These are phyloP conservation scores for Cydia pomonella DNA, from an alignment of 1,140 invertebrate genomes.

Conservation along the genomic window DNA sequence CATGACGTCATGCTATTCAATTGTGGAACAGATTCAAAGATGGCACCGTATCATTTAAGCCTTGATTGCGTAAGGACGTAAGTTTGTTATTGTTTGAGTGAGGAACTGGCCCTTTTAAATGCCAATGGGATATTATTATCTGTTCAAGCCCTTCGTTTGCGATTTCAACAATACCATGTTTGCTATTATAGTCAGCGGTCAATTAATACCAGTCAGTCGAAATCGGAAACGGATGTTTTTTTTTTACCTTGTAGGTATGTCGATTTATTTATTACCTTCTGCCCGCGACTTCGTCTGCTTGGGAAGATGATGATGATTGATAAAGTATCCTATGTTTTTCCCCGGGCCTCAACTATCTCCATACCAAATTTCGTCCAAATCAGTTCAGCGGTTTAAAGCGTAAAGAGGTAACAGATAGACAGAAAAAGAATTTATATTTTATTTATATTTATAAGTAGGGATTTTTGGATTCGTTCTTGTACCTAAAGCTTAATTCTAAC, in stretches of 20 bases:
- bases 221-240: constrained; percentile 14
- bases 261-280: neutral
- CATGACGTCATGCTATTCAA: constrained; percentile 53
- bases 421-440: no score
- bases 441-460: no score
- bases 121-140: constrained; percentile 6
- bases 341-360: no score
- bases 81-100: neutral
- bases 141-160: neutral
- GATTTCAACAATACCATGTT: constrained; percentile 10
- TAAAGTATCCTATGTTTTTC: no score
- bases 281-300: no score
- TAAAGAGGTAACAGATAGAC: no score
- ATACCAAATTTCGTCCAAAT: no score
- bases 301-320: no score
- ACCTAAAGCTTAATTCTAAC: no score
- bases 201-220: neutral
- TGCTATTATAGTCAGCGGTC: constrained; percentile 13
- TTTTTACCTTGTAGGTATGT: neutral
- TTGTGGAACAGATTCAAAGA: constrained; percentile 69
- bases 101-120: neutral
- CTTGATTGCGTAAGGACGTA: neutral
- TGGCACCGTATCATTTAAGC: constrained; percentile 56
- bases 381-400: no score
- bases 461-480: no score